Evolutionary conservation across 2,797 vertebrate species (phyloP).

Genomic region (Odontamblyopus rebecca): DNA sequence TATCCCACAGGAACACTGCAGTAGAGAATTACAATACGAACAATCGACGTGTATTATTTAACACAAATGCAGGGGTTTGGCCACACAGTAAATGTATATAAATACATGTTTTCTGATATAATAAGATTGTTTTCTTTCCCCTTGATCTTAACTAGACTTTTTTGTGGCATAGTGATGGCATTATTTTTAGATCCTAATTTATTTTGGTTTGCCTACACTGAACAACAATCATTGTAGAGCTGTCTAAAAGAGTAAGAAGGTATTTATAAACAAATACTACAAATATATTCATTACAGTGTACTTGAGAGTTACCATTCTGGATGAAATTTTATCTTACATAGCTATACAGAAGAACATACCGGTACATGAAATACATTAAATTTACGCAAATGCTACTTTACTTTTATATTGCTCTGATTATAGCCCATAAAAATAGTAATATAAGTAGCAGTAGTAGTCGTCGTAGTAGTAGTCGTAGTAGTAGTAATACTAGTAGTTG

Average conservation of each 20-base stretch:
- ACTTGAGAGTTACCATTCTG: too few species aligned
- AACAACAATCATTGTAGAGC: background rate
- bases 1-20: constrained; percentile 1
- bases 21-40: background rate
- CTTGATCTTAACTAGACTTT: constrained; percentile 5
- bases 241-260: background rate
- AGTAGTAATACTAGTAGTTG: too few species aligned
- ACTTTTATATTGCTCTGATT: too few species aligned
- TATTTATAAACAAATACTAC: background rate
- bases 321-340: too few species aligned
- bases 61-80: background rate
- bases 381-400: too few species aligned
- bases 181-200: background rate
- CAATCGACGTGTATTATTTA: constrained; percentile 3
- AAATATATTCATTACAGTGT: too few species aligned
- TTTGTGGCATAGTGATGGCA: background rate
- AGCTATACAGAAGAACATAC: too few species aligned
- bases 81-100: background rate
- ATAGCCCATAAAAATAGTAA: too few species aligned
- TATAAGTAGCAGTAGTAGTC: too few species aligned
- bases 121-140: background rate
- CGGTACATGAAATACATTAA: too few species aligned
- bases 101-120: background rate
- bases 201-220: too few species aligned
- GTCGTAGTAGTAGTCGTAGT: too few species aligned